phyloP scores from a whole-genome alignment of 2,888 invertebrate species.

The Odontomyia ornata region DNA sequence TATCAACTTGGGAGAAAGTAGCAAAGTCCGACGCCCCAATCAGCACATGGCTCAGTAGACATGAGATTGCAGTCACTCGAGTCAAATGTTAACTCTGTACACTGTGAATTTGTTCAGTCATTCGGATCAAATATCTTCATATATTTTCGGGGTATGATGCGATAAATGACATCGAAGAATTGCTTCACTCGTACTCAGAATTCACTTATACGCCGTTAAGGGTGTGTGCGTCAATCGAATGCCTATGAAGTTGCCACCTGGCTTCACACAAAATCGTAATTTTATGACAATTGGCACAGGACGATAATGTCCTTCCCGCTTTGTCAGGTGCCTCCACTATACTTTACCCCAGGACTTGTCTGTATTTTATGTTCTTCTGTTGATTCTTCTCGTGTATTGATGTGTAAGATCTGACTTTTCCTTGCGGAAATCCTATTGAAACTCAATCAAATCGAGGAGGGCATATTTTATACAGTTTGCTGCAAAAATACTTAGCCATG shows the following conservation, averaged over 20 bases:
- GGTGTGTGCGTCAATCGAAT: too few relatives aligned
- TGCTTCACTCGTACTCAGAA: too few relatives aligned
- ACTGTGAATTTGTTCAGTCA: neutral
- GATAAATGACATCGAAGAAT: neutral
- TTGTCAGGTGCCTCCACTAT: constrained; percentile 16
- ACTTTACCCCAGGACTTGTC: neutral
- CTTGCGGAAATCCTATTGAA: constrained; percentile 9
- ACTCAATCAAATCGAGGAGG: neutral
- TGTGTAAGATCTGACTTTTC: constrained; percentile 24
- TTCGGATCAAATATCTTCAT: neutral
- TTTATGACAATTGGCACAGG: constrained; percentile 26
- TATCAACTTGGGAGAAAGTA: too few relatives aligned
- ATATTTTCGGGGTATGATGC: neutral
- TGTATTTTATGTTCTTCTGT: constrained; percentile 32
- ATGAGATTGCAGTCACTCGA: too few relatives aligned
- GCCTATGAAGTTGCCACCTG: too few relatives aligned
- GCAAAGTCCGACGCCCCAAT: too few relatives aligned
- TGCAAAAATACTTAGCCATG: too few relatives aligned
- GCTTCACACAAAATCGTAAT: constrained; percentile 25
- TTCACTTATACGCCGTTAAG: neutral
- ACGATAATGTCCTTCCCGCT: constrained; percentile 13
- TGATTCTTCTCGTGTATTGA: constrained; percentile 23
- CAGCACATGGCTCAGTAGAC: too few relatives aligned
- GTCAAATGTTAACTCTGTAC: neutral
- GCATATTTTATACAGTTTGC: neutral